Evolutionary conservation across 2,113 vertebrate genomes (phyloP), one percentile per base, ranked within the genome.

Genomic region (Eolophus roseicapilla): DNA sequence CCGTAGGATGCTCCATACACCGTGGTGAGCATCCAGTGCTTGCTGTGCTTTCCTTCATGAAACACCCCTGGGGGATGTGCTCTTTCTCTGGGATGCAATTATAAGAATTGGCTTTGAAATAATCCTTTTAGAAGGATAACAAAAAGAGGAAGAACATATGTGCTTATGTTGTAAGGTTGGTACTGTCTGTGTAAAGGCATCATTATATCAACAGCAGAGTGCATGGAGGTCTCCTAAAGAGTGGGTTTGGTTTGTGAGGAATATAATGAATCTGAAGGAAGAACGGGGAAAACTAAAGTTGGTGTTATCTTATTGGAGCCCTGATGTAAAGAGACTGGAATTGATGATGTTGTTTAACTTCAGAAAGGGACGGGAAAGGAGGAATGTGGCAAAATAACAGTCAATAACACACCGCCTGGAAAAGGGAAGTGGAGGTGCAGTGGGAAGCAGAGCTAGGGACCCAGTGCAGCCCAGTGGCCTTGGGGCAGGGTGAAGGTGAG

Each of bases 61-160:
- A 84, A 79, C 3, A 1, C 33, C 28, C 46, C 80, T 13, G 65
- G 20, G 83, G 85, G 60, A 79, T 0, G 2, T 0, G 0, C n/a
- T 55, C 2, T 1, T 33, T n/a, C 16, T 67, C 46, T 1, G 7
- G 50, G 81, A 79, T 46, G 52, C 2, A 57, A 95, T 95, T 96
- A 86, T 35, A 65, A 52, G 80, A 95, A 91, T 62, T 82, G 81
- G 82, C 80, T 97, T 92, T 67, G 78, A 75, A 80, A 83, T 86
- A 94, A 97, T 94, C 87, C 85, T 9, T 5, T 95, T 96, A 85
- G 55, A 74, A 60, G 60, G 62, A 67, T 67, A 4, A 41, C 62
- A 85, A 33, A 57, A 24, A n/a, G 18, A 33, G 55, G 46, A 49
- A 28, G 16, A 24, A 13, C 39, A 52, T 43, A 52, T 8, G 8